Evolutionary conservation across 2,113 vertebrate genomes (phyloP).

Genomic region (Psammodynastes pulverulentus): DNA sequence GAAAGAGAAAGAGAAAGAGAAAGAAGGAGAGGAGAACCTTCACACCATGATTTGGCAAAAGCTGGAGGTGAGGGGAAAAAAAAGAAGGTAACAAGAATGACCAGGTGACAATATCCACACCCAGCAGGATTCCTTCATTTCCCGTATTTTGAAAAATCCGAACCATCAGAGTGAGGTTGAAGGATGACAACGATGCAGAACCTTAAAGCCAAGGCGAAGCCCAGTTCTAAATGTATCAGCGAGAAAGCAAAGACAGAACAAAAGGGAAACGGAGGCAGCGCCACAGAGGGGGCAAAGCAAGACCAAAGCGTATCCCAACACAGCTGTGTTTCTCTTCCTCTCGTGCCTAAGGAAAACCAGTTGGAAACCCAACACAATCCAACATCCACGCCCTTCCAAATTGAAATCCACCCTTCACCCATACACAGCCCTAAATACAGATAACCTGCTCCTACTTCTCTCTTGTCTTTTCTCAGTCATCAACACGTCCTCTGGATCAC

Average conservation of each 20-base stretch:
- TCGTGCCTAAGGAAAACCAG: neutral
- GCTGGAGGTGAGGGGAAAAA: neutral
- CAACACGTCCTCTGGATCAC: neutral
- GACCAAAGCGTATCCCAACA: neutral
- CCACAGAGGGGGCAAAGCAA: neutral
- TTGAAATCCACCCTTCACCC: neutral
- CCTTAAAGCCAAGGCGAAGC: constrained; percentile 4
- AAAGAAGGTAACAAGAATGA: neutral
- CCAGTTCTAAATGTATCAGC: constrained; percentile 44
- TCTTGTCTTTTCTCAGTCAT: neutral
- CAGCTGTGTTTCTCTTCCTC: neutral
- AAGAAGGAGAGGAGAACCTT: neutral
- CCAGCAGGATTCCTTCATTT: neutral
- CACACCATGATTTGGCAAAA: neutral
- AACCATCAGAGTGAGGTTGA: neutral
- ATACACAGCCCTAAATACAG: neutral
- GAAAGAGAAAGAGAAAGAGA: neutral
- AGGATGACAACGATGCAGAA: neutral
- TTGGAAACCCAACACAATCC: neutral
- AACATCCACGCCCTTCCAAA: neutral
- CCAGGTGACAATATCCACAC: neutral
- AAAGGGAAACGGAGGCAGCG: constrained; percentile 19
- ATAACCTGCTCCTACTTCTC: neutral
- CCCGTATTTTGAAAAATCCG: constrained; percentile 13
- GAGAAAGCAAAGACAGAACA: constrained; percentile 13